phyloP scores from a whole-genome alignment of 2,797 vertebrate species.

The Tenualosa thibaudeaui region DNA sequence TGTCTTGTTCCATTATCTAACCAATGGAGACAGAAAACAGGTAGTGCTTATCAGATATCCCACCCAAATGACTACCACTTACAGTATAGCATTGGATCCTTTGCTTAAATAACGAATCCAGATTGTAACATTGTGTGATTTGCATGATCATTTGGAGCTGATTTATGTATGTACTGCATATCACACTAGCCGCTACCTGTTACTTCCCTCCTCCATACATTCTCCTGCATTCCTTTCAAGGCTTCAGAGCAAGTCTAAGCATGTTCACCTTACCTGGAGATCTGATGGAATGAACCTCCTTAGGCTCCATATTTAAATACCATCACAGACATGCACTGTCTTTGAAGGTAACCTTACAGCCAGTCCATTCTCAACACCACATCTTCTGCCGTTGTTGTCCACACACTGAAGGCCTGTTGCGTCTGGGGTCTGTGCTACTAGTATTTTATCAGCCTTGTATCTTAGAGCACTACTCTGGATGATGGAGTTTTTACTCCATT shows the following conservation, averaged over 20 bases:
- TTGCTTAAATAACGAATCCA: background rate
- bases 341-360: background rate
- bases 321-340: background rate
- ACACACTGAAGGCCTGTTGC: too few species aligned
- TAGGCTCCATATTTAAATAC: background rate
- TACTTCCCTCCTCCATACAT: background rate
- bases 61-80: background rate
- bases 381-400: too few species aligned
- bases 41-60: background rate
- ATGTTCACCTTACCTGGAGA: background rate
- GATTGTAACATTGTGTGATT: too few species aligned
- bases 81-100: background rate
- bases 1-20: background rate
- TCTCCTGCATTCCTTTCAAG: background rate
- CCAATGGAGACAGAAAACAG: background rate
- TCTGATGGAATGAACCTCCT: slow-evolving; percentile 17
- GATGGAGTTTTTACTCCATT: background rate
- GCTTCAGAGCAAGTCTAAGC: background rate
- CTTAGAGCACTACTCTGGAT: too few species aligned
- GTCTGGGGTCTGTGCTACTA: too few species aligned
- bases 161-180: background rate
- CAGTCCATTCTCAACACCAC: too few species aligned
- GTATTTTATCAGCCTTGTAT: too few species aligned
- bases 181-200: too few species aligned
- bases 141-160: background rate